Evolutionary conservation across 2,888 invertebrate species (phyloP).

Genomic region (Listrodromus nycthemerus): DNA sequence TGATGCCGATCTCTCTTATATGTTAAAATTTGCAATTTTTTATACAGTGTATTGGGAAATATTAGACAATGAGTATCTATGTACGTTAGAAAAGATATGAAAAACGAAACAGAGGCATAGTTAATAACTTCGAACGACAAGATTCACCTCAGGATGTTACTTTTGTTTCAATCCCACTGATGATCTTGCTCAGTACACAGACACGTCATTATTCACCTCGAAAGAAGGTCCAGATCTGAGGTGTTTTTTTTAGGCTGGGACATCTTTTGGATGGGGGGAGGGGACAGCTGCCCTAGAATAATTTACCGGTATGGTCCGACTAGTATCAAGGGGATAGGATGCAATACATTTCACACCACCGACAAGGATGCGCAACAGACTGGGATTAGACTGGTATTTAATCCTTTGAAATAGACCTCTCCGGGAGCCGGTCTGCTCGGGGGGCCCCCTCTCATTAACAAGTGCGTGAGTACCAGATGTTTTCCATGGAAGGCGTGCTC

Average conservation of each 20-base stretch:
- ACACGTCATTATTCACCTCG: not conserved
- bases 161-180: not conserved
- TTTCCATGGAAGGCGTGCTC: conserved; percentile 70
- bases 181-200: not conserved
- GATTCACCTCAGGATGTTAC: not conserved
- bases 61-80: too few species aligned
- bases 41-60: too few species aligned
- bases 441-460: conserved; percentile 70
- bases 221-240: not conserved
- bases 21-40: not conserved
- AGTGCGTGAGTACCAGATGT: conserved; percentile 73
- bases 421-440: conserved; percentile 55
- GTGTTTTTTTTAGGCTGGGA: conserved; percentile 13
- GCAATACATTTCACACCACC: conserved; percentile 47
- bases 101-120: not conserved
- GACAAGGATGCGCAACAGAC: conserved; percentile 60
- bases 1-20: not conserved
- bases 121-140: not conserved
- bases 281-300: conserved; percentile 41
- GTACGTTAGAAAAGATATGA: too few species aligned
- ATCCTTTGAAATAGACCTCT: conserved; percentile 74
- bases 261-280: not conserved
- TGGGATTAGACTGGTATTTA: conserved; percentile 72
- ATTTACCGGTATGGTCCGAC: conserved; percentile 33
- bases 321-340: conserved; percentile 19